Conservation (phyloP, 92 coral and sea anemone genomes). For the Heteractis magnifica region DNA sequence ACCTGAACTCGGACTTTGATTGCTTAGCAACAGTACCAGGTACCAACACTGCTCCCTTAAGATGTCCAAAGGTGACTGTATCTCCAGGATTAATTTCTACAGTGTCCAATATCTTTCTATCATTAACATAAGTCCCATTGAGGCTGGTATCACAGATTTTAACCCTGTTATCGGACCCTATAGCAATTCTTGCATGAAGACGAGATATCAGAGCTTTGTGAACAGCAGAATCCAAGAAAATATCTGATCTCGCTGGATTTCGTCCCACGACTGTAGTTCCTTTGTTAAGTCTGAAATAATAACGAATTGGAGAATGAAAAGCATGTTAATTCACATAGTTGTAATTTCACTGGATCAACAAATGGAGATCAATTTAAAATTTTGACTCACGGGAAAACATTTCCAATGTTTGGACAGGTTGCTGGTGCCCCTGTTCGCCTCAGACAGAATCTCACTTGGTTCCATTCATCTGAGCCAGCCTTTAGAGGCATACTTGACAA, state of each 20-base stretch:
- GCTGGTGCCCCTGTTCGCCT: conserved; percentile 69
- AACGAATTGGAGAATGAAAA: not conserved
- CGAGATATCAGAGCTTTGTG: conserved; percentile 86
- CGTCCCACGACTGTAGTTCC: conserved; percentile 82
- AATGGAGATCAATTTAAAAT: too few relatives aligned
- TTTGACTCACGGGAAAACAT: conserved; percentile 62
- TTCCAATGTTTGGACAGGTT: conserved; percentile 58
- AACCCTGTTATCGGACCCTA: conserved; percentile 44
- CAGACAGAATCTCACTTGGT: conserved; percentile 46
- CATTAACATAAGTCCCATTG: conserved; percentile 94
- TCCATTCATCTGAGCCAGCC: not conserved
- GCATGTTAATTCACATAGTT: not conserved
- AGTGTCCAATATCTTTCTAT: conserved; percentile 66
- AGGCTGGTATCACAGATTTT: conserved; percentile 84
- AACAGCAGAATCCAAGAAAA: conserved; percentile 78
- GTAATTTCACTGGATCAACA: not conserved
- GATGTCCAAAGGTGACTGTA: conserved; percentile 86
- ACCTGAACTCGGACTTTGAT: conserved; percentile 75
- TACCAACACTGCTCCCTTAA: conserved; percentile 73
- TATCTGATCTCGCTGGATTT: conserved; percentile 65
- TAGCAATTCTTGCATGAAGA: conserved; percentile 84
- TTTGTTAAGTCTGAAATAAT: conserved; percentile 61
- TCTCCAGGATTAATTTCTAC: conserved; percentile 77
- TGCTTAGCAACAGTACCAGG: conserved; percentile 73
- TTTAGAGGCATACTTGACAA: not conserved